Evolutionary conservation across 2,797 vertebrate genomes (phyloP).

Genomic region (Trichosurus vulpecula): DNA sequence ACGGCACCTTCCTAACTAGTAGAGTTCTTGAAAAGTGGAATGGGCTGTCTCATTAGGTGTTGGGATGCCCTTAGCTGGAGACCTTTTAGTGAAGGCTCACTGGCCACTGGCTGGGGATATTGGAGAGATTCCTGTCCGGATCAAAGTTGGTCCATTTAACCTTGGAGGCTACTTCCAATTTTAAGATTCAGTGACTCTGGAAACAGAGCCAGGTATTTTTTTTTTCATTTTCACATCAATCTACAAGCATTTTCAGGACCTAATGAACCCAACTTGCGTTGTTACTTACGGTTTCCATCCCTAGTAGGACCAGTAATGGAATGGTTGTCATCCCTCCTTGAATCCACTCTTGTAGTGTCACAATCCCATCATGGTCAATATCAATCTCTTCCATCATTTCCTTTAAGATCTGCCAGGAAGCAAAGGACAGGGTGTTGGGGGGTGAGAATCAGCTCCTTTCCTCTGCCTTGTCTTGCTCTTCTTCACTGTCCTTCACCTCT

Average conservation of each 20-base stretch:
- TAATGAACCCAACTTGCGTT: not conserved
- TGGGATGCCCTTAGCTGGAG: not conserved
- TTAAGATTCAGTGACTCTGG: not conserved
- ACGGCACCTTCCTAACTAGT: not conserved
- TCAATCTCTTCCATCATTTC: constrained; percentile 97
- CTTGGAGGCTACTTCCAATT: not conserved
- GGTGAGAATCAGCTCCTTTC: not conserved
- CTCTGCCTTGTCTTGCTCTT: not conserved
- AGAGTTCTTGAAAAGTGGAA: not conserved
- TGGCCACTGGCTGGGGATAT: not conserved
- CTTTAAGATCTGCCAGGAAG: constrained; percentile 90
- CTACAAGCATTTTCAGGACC: not conserved
- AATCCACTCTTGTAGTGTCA: constrained; percentile 97
- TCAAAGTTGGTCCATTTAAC: not conserved
- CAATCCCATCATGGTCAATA: constrained; percentile 91
- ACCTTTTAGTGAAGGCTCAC: not conserved
- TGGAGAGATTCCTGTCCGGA: not conserved
- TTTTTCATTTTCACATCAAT: not conserved
- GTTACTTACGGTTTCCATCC: constrained; percentile 92
- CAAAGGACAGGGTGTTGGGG: not conserved
- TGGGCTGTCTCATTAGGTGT: not conserved
- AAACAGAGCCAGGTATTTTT: not conserved
- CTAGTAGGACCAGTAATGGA: constrained; percentile 93
- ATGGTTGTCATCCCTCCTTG: constrained; percentile 96
- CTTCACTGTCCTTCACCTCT: not conserved